phyloP scores from a whole-genome alignment of 2,888 invertebrate genomes.

The Kuschelorhynchus macadamiae region DNA sequence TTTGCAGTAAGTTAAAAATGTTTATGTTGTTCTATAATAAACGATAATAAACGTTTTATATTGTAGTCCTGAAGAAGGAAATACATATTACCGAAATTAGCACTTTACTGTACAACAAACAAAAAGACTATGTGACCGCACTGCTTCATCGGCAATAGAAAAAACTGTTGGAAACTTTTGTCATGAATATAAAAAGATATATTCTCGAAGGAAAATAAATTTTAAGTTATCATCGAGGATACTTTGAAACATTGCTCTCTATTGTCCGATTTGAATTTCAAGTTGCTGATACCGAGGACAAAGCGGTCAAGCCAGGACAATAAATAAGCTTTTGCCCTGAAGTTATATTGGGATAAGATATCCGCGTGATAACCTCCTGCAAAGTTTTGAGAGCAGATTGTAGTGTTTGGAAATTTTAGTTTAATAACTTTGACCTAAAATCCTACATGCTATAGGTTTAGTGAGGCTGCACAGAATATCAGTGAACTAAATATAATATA shows the following conservation, averaged over 20 bases:
- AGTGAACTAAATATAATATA: no score
- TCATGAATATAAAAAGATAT: conserved; percentile 2
- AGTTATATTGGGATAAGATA: conserved; percentile 38
- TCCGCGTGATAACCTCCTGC: conserved; percentile 29
- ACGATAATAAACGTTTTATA: no score
- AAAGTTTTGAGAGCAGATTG: conserved; percentile 33
- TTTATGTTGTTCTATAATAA: no score
- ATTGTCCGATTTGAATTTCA: conserved; percentile 50
- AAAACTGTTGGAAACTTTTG: not conserved
- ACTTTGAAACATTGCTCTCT: conserved; percentile 40
- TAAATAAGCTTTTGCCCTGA: conserved; percentile 44
- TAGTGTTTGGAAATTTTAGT: conserved; percentile 32
- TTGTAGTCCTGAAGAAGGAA: no score
- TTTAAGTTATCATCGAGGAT: conserved; percentile 46
- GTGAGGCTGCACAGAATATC: no score
- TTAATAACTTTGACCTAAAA: conserved; percentile 39
- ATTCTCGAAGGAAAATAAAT: conserved; percentile 34
- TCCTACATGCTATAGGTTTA: not conserved
- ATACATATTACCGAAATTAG: no score
- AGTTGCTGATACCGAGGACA: conserved; percentile 44
- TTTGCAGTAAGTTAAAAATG: no score
- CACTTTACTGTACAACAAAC: no score
- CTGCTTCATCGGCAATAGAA: not conserved
- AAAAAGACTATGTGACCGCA: no score
- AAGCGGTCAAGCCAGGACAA: conserved; percentile 43